Evolutionary conservation across 2,797 vertebrate species (phyloP).

Genomic region (Platyrinchus mystaceus): DNA sequence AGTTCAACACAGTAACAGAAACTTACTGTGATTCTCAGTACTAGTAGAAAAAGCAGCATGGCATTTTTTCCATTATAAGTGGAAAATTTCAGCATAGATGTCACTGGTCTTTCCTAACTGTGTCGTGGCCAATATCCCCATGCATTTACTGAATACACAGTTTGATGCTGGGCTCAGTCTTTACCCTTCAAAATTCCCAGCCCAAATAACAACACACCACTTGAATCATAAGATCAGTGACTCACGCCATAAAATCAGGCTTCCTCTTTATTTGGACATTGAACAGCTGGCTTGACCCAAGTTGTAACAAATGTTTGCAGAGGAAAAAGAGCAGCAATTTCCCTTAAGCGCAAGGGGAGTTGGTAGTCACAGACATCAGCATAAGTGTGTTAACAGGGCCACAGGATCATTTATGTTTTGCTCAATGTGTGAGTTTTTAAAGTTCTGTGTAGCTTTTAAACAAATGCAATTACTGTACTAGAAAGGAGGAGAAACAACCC

Average conservation of each 20-base stretch:
- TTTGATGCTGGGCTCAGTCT: background rate
- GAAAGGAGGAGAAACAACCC: background rate
- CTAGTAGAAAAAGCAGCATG: background rate
- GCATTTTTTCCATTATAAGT: background rate
- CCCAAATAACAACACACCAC: background rate
- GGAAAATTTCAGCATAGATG: background rate
- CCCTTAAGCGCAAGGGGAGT: background rate
- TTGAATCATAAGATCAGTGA: conserved; percentile 34
- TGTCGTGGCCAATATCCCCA: background rate
- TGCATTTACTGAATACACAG: background rate
- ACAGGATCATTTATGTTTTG: background rate
- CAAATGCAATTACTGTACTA: background rate
- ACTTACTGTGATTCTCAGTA: background rate
- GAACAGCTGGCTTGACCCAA: conserved; percentile 29
- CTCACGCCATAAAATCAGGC: conserved; percentile 4
- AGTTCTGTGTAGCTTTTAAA: background rate
- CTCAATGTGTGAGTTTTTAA: background rate
- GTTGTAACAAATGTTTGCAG: conserved; percentile 32
- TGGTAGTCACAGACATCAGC: background rate
- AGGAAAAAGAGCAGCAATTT: conserved; percentile 1
- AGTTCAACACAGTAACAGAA: background rate
- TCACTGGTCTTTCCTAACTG: background rate
- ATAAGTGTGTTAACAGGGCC: conserved; percentile 9
- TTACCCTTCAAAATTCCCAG: background rate
- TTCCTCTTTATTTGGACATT: conserved; percentile 46